Conservation (phyloP, 2,797 vertebrate genomes). For the Chelmon rostratus region DNA sequence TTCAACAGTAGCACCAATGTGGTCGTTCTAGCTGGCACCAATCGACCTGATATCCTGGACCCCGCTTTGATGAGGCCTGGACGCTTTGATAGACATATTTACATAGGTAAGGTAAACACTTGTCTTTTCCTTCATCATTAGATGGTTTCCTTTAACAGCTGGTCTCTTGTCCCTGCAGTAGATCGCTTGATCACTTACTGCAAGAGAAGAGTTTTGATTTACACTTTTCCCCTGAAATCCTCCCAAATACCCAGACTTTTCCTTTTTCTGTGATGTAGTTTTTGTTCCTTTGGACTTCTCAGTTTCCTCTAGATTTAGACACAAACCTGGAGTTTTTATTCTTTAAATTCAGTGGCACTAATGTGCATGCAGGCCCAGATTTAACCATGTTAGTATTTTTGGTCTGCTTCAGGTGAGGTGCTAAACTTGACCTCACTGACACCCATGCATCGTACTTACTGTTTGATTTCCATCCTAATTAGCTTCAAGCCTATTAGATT, state of each 20-base stretch:
- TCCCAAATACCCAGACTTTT: background rate
- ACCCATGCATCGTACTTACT: background rate
- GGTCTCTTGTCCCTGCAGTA: too few species aligned
- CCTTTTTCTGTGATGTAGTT: conserved; percentile 8
- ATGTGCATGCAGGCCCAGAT: background rate
- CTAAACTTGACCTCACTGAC: background rate
- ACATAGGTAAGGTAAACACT: conserved; percentile 78
- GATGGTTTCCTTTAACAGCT: background rate
- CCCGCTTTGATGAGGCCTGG: conserved; percentile 87
- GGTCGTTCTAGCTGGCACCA: conserved; percentile 88
- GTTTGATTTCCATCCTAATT: conserved; percentile 13
- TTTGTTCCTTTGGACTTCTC: background rate
- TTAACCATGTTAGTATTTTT: conserved; percentile 6
- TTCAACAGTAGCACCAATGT: conserved; percentile 87
- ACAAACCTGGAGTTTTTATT: background rate
- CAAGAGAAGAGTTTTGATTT: conserved; percentile 1
- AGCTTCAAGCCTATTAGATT: conserved; percentile 34
- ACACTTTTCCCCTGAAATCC: too few species aligned
- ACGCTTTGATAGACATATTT: conserved; percentile 88
- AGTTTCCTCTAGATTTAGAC: background rate
- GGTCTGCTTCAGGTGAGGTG: background rate
- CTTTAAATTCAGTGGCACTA: conserved; percentile 24
- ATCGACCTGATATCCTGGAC: conserved; percentile 86
- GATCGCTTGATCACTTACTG: too few species aligned
- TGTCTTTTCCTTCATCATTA: background rate